Base-by-base conservation (phyloP, 2,113 vertebrate species). In the Uria aalge region DNA sequence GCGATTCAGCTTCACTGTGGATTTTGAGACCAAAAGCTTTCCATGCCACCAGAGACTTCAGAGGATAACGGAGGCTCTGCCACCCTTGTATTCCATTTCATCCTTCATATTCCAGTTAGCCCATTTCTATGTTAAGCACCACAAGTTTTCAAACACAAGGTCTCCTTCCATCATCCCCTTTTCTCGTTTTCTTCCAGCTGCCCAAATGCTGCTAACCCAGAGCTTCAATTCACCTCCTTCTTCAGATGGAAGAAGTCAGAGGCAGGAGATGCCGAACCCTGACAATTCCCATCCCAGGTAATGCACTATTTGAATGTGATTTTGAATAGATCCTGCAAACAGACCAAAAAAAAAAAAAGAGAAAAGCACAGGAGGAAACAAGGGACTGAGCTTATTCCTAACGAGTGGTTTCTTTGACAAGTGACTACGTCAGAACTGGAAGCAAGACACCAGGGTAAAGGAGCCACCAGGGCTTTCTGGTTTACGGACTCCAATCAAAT, bases 291-390 rank as follows among this genome's bases (percentile, higher is more conserved):
- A 79, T 9, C 4, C 3, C 80, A 8, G 48, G n/a, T 6, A 59
- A 7, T 1, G 8, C 1, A 0, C 3, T 15, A 4, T 26, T 60
- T 13, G 3, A 38, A 47, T 4, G 8, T 3, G 4, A 38, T 59
- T 59, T 55, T 41, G 38, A 62, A 55, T 11, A 36, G 17, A n/a
- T 20, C 22, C 63, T 36, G 52, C 50, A 62, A 76, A 41, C 27
- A 63, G 7, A 71, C 3, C 15, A n/a, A 47, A 21, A n/a, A 30
- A 34, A 13, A 34, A 8, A n/a, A 29, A 34, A 17, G 14, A 72
- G n/a, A 4, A 43, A 75, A 90, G 45, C 5, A 40, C 10, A 40
- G 26, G 27, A 72, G 69, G 62, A 88, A 94, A 66, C 15, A 36
- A 55, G 3, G 5, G 53, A 48, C 45, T 34, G 71, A 92, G 36